Evolutionary conservation across 2,113 vertebrate genomes (phyloP).

Genomic region (Oryzias melastigma): DNA sequence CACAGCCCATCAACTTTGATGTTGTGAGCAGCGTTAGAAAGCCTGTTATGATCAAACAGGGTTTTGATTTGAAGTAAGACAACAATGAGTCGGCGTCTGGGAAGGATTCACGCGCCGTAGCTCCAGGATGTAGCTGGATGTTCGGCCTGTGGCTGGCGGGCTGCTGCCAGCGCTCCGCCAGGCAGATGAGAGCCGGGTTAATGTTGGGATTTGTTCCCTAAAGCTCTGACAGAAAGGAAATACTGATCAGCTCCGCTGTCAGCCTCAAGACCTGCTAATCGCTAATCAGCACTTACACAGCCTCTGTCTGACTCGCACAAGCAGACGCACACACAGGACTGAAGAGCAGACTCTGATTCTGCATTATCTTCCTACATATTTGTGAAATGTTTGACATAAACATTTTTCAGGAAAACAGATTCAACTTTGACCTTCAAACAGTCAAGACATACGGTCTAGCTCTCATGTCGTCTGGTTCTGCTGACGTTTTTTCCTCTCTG

Average conservation of each 20-base stretch:
- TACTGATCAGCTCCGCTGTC: slow-evolving; percentile 71
- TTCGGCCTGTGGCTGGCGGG: slow-evolving; percentile 68
- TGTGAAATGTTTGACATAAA: too few species aligned
- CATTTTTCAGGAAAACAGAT: too few species aligned
- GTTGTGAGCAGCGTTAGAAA: slow-evolving; percentile 54
- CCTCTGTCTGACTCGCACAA: slow-evolving; percentile 45
- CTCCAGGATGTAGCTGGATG: slow-evolving; percentile 63
- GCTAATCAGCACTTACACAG: slow-evolving; percentile 72
- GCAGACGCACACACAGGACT: slow-evolving; percentile 11
- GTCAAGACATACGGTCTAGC: too few species aligned
- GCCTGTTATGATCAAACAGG: slow-evolving; percentile 55
- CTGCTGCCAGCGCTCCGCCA: slow-evolving; percentile 72
- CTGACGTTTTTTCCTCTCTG: too few species aligned
- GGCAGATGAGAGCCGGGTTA: slow-evolving; percentile 77
- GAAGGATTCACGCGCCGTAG: slow-evolving; percentile 57
- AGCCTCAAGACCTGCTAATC: slow-evolving; percentile 69
- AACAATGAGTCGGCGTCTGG: slow-evolving; percentile 57
- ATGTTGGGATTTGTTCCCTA: slow-evolving; percentile 79
- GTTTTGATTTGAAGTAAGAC: slow-evolving; percentile 66
- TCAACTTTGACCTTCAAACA: too few species aligned
- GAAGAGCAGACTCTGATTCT: background rate
- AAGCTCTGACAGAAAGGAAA: slow-evolving; percentile 74
- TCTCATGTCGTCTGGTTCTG: too few species aligned
- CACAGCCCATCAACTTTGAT: slow-evolving; percentile 66
- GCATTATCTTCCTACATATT: too few species aligned